phyloP scores from a whole-genome alignment of 2,797 vertebrate species.

The Betta splendens region DNA sequence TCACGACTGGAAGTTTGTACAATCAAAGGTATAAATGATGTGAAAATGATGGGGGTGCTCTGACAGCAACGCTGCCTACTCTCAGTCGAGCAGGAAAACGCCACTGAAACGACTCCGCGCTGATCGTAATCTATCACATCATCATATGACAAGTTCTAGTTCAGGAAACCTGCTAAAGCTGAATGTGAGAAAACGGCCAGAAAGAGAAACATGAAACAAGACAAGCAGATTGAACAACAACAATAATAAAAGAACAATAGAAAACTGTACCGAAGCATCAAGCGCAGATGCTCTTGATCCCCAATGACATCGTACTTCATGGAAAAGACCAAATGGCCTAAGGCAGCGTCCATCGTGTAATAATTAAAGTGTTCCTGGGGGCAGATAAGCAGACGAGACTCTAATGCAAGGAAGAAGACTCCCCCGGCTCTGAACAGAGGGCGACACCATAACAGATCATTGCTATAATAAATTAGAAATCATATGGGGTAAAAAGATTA shows the following conservation, averaged over 20 bases:
- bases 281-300: slow-evolving; percentile 94
- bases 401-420: slow-evolving; percentile 27
- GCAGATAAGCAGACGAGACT: slow-evolving; percentile 49
- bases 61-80: slow-evolving; percentile 1
- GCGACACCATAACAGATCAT: slow-evolving; percentile 23
- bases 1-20: neutral
- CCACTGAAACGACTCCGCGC: too few species aligned
- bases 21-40: too few species aligned
- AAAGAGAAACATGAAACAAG: neutral
- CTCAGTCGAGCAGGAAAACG: slow-evolving; percentile 8
- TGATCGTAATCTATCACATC: neutral
- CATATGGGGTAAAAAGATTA: neutral
- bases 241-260: slow-evolving; percentile 32
- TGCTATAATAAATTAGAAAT: slow-evolving; percentile 12
- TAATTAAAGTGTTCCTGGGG: slow-evolving; percentile 97
- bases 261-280: slow-evolving; percentile 88
- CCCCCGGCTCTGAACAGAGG: slow-evolving; percentile 13
- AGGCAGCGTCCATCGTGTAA: slow-evolving; percentile 90
- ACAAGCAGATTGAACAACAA: neutral
- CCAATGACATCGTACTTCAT: slow-evolving; percentile 96
- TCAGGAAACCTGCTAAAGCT: neutral
- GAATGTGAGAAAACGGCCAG: neutral
- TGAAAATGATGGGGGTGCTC: neutral
- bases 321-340: slow-evolving; percentile 96
- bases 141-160: slow-evolving; percentile 1